phyloP scores from a whole-genome alignment of 2,113 vertebrate species.

The Sorex araneus region DNA sequence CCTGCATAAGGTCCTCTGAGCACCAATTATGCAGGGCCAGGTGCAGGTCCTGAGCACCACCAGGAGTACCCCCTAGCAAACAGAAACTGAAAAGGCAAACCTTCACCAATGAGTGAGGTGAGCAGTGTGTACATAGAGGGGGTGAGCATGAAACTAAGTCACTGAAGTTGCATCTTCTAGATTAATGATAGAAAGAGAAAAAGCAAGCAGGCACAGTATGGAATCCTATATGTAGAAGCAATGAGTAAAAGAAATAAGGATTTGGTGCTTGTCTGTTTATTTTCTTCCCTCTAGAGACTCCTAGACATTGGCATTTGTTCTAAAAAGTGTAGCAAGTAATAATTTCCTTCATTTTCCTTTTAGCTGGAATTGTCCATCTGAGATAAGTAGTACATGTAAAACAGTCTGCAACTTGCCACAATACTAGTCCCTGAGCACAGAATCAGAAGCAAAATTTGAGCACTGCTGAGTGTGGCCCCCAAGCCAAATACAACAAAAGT shows the following conservation, averaged over 20 bases:
- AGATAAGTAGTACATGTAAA: neutral
- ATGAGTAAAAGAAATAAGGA: constrained; percentile 10
- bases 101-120: too few species aligned
- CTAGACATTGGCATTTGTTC: constrained; percentile 2
- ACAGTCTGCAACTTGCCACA: neutral
- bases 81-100: too few species aligned
- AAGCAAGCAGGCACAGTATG: neutral
- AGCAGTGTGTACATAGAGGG: too few species aligned
- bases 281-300: neutral
- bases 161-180: too few species aligned
- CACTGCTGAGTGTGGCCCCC: too few species aligned
- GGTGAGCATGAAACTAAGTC: too few species aligned
- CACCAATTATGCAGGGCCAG: too few species aligned
- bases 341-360: constrained; percentile 46
- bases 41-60: too few species aligned
- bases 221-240: constrained; percentile 36
- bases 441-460: neutral
- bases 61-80: neutral
- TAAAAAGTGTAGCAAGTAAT: neutral
- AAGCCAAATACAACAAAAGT: neutral
- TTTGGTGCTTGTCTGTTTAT: neutral
- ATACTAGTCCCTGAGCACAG: neutral
- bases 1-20: too few species aligned
- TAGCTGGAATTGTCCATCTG: constrained; percentile 54
- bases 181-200: neutral